phyloP scores from a whole-genome alignment of 2,113 vertebrate species.

The Sigmodon hispidus region DNA sequence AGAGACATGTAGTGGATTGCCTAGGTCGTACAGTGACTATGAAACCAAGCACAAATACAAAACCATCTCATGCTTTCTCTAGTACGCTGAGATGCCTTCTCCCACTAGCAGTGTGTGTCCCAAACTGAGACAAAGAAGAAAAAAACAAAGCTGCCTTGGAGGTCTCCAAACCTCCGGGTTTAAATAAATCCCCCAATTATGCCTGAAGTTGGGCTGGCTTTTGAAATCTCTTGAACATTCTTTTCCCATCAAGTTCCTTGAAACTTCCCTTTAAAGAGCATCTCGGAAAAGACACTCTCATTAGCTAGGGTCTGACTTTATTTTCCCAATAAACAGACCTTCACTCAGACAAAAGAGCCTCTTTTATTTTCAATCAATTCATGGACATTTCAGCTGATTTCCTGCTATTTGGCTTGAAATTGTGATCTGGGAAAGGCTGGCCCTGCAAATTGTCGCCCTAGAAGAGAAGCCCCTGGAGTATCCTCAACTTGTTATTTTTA shows the following conservation, averaged over 20 bases:
- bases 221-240: slow-evolving; percentile 70
- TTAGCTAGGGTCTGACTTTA: slow-evolving; percentile 72
- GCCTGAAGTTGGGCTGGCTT: slow-evolving; percentile 64
- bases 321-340: slow-evolving; percentile 80
- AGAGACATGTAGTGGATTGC: background rate
- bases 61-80: background rate
- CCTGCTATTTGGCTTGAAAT: slow-evolving; percentile 74
- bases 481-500: slow-evolving; percentile 82
- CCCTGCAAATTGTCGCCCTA: slow-evolving; percentile 74
- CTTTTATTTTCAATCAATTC: slow-evolving; percentile 74
- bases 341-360: slow-evolving; percentile 61
- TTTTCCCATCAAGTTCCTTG: slow-evolving; percentile 75
- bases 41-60: background rate
- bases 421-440: slow-evolving; percentile 75
- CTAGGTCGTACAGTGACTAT: background rate
- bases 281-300: slow-evolving; percentile 76
- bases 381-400: slow-evolving; percentile 70
- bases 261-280: slow-evolving; percentile 73
- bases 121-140: slow-evolving; percentile 51
- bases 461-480: slow-evolving; percentile 76
- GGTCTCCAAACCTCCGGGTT: slow-evolving; percentile 51
- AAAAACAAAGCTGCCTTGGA: slow-evolving; percentile 48
- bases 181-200: slow-evolving; percentile 67
- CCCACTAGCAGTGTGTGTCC: background rate
- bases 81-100: background rate